Evolutionary conservation across 2,888 invertebrate genomes (phyloP).

Genomic region (Dynastes grantii): DNA sequence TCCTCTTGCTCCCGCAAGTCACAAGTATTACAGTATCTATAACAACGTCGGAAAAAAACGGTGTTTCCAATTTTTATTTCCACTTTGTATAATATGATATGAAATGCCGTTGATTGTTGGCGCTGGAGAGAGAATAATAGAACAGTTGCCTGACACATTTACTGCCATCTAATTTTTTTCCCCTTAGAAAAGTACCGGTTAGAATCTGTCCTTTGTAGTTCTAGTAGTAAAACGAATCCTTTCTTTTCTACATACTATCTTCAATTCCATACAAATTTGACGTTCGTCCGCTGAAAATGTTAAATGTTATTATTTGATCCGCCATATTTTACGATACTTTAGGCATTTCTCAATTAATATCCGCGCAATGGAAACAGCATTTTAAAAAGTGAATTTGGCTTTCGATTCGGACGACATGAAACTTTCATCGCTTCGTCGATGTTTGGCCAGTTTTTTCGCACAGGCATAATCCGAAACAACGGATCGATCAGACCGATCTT

Average conservation of each 20-base stretch:
- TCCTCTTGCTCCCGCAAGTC: no score
- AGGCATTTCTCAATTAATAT: no score
- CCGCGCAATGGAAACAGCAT: background rate
- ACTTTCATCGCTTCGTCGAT: conserved; percentile 63
- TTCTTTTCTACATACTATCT: no score
- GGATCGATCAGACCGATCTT: conserved; percentile 58
- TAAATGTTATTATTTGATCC: no score
- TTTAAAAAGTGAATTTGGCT: conserved; percentile 19
- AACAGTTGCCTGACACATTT: conserved; percentile 1
- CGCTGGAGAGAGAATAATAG: conserved; percentile 15
- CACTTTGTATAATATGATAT: background rate
- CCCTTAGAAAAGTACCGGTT: conserved; percentile 7
- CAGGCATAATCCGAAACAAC: conserved; percentile 56
- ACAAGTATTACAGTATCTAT: no score
- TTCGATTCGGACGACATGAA: conserved; percentile 45
- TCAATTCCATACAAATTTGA: no score
- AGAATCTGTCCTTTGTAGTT: conserved; percentile 6
- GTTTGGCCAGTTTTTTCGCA: conserved; percentile 62
- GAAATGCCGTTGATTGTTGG: conserved; percentile 18
- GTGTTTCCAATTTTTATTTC: no score
- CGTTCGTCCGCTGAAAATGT: no score
- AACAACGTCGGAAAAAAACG: no score
- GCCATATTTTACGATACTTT: no score
- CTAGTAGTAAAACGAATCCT: background rate
- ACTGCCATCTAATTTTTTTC: conserved; percentile 14